Evolutionary conservation across 2,888 invertebrate genomes (phyloP), one percentile per base, ranked within the genome.

Genomic region (Liodrosophila aerea): DNA sequence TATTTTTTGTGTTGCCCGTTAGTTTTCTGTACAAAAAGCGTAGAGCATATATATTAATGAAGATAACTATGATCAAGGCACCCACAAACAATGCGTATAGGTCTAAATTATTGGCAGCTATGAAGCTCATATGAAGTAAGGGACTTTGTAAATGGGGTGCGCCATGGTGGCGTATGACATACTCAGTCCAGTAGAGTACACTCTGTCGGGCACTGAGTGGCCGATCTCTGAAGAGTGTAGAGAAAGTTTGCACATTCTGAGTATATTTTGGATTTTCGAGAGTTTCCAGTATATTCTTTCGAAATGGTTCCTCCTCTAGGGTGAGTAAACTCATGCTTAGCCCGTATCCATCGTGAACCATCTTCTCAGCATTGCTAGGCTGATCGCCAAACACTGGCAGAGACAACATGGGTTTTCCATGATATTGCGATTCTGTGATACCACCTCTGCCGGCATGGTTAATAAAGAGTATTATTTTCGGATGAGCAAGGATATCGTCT

Each of bases 391-490:
- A 88, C 1, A 88, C 64, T 0, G 89, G 89, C 2, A 89, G 61
- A 0, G 87, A 88, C 8, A 89, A 51, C 86, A 89, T 88, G 1
- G 93, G 93, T 0, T 93, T 91, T 7, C 92, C 93, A 65, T 93
- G 90, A 77, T 90, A 93, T 30, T 91, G 90, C 0, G 93, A 91
- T 85, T 94, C 94, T 76, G 92, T 92, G 0, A 93, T 90, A 30
- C 93, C 92, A 51, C 93, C 92, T 63, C 93, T 89, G 1, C 94
- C 94, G 8, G 93, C 94, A 70, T 94, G 94, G 0, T 93, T 92
- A 71, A 94, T 91, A 73, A 94, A 94, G 2, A 92, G 85, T 77
- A 90, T 91, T 4, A 92, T 76, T 50, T 92, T 92, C 0, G 91
- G 91, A 86, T 93, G 93, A 0, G 92, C 92, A 87, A 94, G 87